Percentiles rank a stretch among this genome's conserved stretches.
These are phyloP conservation scores for Eupithecia dodoneata DNA, from an alignment of 2,888 invertebrate genomes.

Conservation along the genomic window DNA sequence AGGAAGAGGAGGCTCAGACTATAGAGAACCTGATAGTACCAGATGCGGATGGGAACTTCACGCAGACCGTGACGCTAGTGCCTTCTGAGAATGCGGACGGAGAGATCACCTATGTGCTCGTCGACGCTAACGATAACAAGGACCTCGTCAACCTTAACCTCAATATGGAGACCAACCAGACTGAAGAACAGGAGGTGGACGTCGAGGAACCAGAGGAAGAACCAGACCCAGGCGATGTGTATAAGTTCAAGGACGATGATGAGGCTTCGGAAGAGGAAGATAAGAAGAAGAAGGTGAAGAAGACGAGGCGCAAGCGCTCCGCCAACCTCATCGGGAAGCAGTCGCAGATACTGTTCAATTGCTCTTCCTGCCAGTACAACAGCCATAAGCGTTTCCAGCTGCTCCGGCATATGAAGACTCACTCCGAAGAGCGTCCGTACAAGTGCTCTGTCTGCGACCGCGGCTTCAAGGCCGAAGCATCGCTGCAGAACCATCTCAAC, in stretches of 20 bases:
- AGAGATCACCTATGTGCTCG: constrained; percentile 94
- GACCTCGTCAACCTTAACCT: constrained; percentile 74
- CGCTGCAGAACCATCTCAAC: constrained; percentile 97
- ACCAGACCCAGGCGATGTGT: constrained; percentile 82
- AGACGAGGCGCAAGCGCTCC: constrained; percentile 53
- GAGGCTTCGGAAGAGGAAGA: constrained; percentile 71
- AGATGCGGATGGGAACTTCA: constrained; percentile 13
- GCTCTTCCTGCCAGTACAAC: constrained; percentile 96
- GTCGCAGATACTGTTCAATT: constrained; percentile 87
- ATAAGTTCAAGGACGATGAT: constrained; percentile 89
- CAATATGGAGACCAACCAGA: constrained; percentile 49
- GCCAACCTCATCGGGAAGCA: constrained; percentile 54
- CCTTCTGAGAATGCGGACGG: constrained; percentile 90
- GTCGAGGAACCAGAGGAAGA: background rate
- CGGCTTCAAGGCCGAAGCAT: constrained; percentile 96
- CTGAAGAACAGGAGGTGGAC: constrained; percentile 2
- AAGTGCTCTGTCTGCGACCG: constrained; percentile 97
- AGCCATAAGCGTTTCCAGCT: constrained; percentile 95
- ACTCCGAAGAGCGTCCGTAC: constrained; percentile 96
- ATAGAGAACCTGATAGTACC: constrained; percentile 25
- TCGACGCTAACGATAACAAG: constrained; percentile 90
- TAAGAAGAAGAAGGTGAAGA: constrained; percentile 68
- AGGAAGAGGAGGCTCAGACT: constrained; percentile 9
- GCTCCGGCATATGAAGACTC: constrained; percentile 96
- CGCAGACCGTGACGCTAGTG: constrained; percentile 92